Percentiles rank a stretch among this genome's conserved stretches.
Conservation (phyloP, 2,888 invertebrate genomes). For the Drosophila rubida region DNA sequence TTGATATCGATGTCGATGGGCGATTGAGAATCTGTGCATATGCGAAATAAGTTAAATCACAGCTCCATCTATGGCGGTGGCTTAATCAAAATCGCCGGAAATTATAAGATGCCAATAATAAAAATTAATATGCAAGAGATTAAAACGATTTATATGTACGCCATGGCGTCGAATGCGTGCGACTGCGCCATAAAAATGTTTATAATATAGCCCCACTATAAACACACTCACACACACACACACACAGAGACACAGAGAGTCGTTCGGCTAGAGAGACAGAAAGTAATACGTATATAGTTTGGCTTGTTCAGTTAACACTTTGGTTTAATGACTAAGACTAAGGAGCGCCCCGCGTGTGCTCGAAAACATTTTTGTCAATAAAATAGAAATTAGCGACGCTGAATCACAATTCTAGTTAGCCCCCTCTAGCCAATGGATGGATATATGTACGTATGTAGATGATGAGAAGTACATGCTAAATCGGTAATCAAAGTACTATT, state of each 20-base stretch:
- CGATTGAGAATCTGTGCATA: slow-evolving; percentile 15
- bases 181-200: slow-evolving; percentile 64
- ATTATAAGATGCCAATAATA: slow-evolving; percentile 69
- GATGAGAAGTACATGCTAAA: background rate
- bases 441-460: slow-evolving; percentile 19
- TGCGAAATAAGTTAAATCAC: slow-evolving; percentile 36
- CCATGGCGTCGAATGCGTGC: slow-evolving; percentile 63
- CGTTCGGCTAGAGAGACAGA: background rate
- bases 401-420: slow-evolving; percentile 64
- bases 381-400: slow-evolving; percentile 77
- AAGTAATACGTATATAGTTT: slow-evolving; percentile 33
- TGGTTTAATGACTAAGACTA: slow-evolving; percentile 79
- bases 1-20: slow-evolving; percentile 17
- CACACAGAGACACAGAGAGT: slow-evolving; percentile 4
- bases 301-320: slow-evolving; percentile 65
- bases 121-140: slow-evolving; percentile 79
- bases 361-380: slow-evolving; percentile 66
- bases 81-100: slow-evolving; percentile 70
- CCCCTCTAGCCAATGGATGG: slow-evolving; percentile 10
- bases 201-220: slow-evolving; percentile 49
- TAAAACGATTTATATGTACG: slow-evolving; percentile 78
- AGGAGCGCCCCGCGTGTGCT: slow-evolving; percentile 67
- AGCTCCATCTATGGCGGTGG: slow-evolving; percentile 48
- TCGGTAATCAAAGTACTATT: slow-evolving; percentile 26
- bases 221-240: slow-evolving; percentile 17